Evolutionary conservation across 2,888 invertebrate genomes (phyloP), one percentile per base, ranked within the genome.

Genomic region (Diploptera punctata): DNA sequence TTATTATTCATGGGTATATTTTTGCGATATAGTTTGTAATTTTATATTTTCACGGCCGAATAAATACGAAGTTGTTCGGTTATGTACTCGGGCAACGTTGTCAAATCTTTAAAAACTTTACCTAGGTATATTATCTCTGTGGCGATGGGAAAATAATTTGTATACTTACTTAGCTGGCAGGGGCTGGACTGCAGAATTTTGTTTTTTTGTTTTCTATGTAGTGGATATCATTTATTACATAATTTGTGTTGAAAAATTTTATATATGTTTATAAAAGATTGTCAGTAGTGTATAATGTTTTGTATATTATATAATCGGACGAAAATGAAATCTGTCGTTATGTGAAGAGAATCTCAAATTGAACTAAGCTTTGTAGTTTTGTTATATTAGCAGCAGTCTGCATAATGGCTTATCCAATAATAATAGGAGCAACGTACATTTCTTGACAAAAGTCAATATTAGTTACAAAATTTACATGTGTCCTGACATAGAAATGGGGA

Each of bases 401-500:
- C 24, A 18, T 19, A 16, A 65, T 65, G 65, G 65, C 19, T 18
- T 44, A 29, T 43, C 24, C 21, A 10, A 38, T 18, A 62, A n/a
- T n/a, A 44, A 26, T 13, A 10, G 3, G 26, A 65, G 33, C n/a
- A 9, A 31, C 19, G 7, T 31, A 38, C 33, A 68, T 33, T 52
- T 68, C 68, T 68, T 68, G 68, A 68, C 68, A 54, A 68, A n/a
- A n/a, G n/a, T n/a, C n/a, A n/a, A n/a, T n/a, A n/a, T n/a, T n/a
- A n/a, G n/a, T n/a, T n/a, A n/a, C n/a, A n/a, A n/a, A 49, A 70
- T 18, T 54, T 57, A 33, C 43, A 24, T 52, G 65, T 33, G 68
- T 47, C 26, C 47, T 9, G 38, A 68, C 29, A 21, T 47, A 31
- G 57, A 72, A 72, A 72, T 72, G 68, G 68, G 68, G 47, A 47